Percentiles rank a stretch among this genome's conserved stretches.
These are phyloP conservation scores for Alcis repandata DNA, from an alignment of 2,888 invertebrate genomes.

Conservation along the genomic window DNA sequence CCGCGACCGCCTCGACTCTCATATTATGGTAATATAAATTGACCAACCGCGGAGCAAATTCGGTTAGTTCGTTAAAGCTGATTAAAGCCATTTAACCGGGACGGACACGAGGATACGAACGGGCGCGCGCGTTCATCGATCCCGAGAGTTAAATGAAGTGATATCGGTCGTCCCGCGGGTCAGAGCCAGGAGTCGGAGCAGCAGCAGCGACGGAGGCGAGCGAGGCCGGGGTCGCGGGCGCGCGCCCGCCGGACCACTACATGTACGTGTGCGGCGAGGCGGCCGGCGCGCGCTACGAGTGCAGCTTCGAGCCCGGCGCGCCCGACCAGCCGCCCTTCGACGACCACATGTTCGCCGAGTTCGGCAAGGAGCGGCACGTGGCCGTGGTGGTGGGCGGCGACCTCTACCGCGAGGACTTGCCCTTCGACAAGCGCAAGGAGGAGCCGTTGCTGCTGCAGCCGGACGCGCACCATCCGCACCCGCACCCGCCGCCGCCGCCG, in stretches of 20 bases:
- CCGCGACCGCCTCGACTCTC: constrained; percentile 59
- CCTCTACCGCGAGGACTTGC: constrained; percentile 80
- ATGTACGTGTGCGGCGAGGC: constrained; percentile 83
- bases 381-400: constrained; percentile 82
- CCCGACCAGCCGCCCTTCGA: constrained; percentile 90
- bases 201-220: constrained; percentile 78
- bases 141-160: constrained; percentile 82
- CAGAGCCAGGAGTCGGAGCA: constrained; percentile 57
- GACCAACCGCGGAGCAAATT: constrained; percentile 86
- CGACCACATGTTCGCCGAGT: constrained; percentile 93
- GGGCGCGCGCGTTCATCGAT: constrained; percentile 81
- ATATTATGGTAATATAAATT: constrained; percentile 87
- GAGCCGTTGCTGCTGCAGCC: constrained; percentile 75
- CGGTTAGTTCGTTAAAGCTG: constrained; percentile 87
- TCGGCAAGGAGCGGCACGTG: constrained; percentile 86
- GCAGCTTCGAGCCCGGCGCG: constrained; percentile 72
- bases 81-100: constrained; percentile 87
- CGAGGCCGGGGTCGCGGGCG: constrained; percentile 83
- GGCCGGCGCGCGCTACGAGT: constrained; percentile 74
- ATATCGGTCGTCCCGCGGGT: constrained; percentile 71
- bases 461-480: constrained; percentile 52
- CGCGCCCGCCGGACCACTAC: constrained; percentile 80
- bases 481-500: constrained; percentile 70
- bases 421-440: constrained; percentile 78
- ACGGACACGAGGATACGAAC: constrained; percentile 82